Conservation (phyloP, 2,888 invertebrate genomes). For the Cabera pusaria region DNA sequence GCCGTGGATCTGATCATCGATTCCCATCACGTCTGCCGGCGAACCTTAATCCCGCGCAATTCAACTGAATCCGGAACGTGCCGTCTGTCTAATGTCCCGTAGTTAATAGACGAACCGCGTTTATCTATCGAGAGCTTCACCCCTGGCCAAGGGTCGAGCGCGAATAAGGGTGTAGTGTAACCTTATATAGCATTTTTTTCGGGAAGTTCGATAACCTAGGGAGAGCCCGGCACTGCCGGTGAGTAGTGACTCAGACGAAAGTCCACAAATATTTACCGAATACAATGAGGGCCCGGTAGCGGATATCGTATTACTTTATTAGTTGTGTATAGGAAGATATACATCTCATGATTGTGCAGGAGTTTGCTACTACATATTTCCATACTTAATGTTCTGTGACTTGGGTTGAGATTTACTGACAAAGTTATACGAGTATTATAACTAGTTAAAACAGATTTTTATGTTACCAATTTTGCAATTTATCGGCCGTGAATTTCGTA, state of each 20-base stretch:
- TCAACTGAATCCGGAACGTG: slow-evolving; percentile 29
- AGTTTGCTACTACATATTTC: slow-evolving; percentile 17
- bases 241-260: slow-evolving; percentile 50
- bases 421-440: no score
- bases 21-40: slow-evolving; percentile 12
- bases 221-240: no score
- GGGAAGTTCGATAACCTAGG: slow-evolving; percentile 44
- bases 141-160: slow-evolving; percentile 24
- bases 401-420: slow-evolving; percentile 5
- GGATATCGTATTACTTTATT: slow-evolving; percentile 36
- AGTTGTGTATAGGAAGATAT: slow-evolving; percentile 23
- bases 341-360: slow-evolving; percentile 19
- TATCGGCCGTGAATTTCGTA: no score
- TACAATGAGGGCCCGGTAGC: slow-evolving; percentile 28
- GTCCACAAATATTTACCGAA: slow-evolving; percentile 40
- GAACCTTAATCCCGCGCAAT: slow-evolving; percentile 22
- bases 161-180: slow-evolving; percentile 35
- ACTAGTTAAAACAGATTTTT: no score
- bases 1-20: slow-evolving; percentile 4
- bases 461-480: no score
- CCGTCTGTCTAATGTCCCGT: slow-evolving; percentile 26
- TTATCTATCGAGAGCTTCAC: slow-evolving; percentile 19
- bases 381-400: slow-evolving; percentile 21
- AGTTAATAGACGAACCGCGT: slow-evolving; percentile 24
- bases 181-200: slow-evolving; percentile 28